phyloP scores from a whole-genome alignment of 1,140 invertebrate species.

The Drosophila micromelanica region DNA sequence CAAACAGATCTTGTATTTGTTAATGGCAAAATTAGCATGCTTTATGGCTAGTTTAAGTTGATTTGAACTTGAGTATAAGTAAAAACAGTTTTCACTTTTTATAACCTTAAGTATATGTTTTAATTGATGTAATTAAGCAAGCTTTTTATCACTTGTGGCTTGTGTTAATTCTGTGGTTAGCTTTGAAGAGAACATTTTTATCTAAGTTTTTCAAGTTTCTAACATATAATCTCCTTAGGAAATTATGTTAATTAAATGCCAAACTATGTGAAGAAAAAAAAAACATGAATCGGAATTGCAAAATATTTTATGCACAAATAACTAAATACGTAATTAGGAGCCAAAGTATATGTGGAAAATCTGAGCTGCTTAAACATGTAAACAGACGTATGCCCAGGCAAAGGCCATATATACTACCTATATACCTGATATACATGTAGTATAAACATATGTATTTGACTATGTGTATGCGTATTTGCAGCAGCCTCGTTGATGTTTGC shows the following conservation, averaged over 20 bases:
- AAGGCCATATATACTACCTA: conserved; percentile 16
- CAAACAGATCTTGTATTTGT: conserved; percentile 11
- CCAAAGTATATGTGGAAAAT: conserved; percentile 12
- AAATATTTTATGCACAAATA: conserved; percentile 71
- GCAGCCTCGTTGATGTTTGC: conserved; percentile 48
- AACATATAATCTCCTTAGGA: conserved; percentile 18
- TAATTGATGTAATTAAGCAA: too few species aligned
- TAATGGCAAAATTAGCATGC: neutral
- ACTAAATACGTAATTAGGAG: conserved; percentile 61
- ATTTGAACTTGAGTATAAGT: neutral
- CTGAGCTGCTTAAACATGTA: conserved; percentile 50
- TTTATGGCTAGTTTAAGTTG: neutral
- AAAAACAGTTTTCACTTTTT: too few species aligned
- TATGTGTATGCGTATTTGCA: conserved; percentile 14
- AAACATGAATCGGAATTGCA: conserved; percentile 15
- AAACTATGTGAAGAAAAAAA: conserved; percentile 46
- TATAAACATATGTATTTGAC: conserved; percentile 39
- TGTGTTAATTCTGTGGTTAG: too few species aligned
- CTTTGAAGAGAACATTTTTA: neutral
- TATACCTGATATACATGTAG: conserved; percentile 1
- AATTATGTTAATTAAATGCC: conserved; percentile 41
- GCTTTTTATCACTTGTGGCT: too few species aligned
- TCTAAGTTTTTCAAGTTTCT: neutral
- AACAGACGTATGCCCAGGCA: conserved; percentile 10
- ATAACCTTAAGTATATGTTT: too few species aligned